A percentile compares a stretch with the other conserved stretches of the same genome.
These are phyloP conservation scores for Tanytarsus gracilentus DNA, from an alignment of 2,888 invertebrate genomes.

Conservation along the genomic window DNA sequence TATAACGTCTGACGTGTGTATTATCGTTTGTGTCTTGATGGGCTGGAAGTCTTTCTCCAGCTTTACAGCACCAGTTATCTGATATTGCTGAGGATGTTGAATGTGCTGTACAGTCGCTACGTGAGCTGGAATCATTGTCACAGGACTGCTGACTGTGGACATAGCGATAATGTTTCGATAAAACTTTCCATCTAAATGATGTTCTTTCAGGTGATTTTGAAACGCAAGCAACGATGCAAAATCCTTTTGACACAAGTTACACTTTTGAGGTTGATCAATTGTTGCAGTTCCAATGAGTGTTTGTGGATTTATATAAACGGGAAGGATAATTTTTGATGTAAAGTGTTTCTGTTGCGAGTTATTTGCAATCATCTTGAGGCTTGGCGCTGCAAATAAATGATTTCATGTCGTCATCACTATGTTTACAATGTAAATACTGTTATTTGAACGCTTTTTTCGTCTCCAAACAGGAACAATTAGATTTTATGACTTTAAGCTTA, in stretches of 20 bases:
- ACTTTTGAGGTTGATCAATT: constrained; percentile 16
- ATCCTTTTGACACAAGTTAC: constrained; percentile 21
- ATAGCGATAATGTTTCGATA: constrained; percentile 21
- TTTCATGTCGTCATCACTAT: background rate
- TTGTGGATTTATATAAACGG: background rate
- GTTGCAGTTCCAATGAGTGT: constrained; percentile 2
- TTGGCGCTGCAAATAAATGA: background rate
- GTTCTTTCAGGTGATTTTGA: constrained; percentile 17
- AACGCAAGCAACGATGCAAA: constrained; percentile 12
- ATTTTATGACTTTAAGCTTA: constrained; percentile 15
- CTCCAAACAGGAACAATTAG: background rate
- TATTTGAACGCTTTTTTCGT: background rate
- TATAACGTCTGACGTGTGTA: constrained; percentile 12
- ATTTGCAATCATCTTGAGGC: constrained; percentile 6
- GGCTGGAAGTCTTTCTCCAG: constrained; percentile 13
- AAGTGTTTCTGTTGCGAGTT: background rate
- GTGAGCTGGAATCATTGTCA: constrained; percentile 17
- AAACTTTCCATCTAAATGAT: constrained; percentile 14
- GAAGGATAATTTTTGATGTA: background rate
- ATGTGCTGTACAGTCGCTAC: background rate
- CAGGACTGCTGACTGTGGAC: constrained; percentile 6
- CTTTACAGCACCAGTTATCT: constrained; percentile 10
- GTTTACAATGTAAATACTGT: no score
- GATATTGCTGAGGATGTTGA: constrained; percentile 24
- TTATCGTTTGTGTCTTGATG: background rate